Evolutionary conservation across 2,888 invertebrate genomes (phyloP), one percentile per base, ranked within the genome.

Genomic region (Noctua pronuba): DNA sequence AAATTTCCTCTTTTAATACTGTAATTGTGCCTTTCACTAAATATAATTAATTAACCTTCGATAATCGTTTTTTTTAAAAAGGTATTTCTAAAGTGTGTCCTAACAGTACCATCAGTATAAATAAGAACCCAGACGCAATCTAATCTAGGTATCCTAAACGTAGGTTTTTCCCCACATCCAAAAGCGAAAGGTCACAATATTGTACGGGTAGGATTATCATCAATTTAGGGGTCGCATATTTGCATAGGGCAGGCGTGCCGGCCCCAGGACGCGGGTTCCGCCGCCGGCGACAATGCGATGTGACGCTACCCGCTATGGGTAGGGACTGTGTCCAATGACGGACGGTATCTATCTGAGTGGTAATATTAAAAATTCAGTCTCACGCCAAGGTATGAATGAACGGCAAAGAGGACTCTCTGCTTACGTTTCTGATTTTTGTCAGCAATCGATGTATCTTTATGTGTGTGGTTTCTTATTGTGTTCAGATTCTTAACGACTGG

Each of bases 191-290:
- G 88, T 89, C 87, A 87, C 80, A 88, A 83, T 89, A 89, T 88
- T 88, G 79, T 83, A 86, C 74, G 86, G 72, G 72, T 38, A 88
- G 92, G 92, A 92, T 92, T 91, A 92, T 91, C 91, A 89, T 92
- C 92, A 92, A 92, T 91, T 92, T 90, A 89, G 90, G 91, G 95
- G 95, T 94, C 94, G 93, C 90, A 89, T 95, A 95, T 95, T 95
- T 95, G 94, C 94, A 95, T 95, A 95, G 94, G 95, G 93, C 95
- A 93, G 92, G 94, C 94, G 93, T 94, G 94, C 91, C 83, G 92
- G 90, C 88, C 89, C 86, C 90, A 88, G 90, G 90, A 90, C 89
- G 89, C 88, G 90, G 90, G 88, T 84, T 83, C 86, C 82, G 91
- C 92, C 92, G 93, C 86, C 91, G 92, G 92, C 92, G 86, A 88